Conservation (phyloP, 2,888 invertebrate genomes). For the Ochlodes sylvanus region DNA sequence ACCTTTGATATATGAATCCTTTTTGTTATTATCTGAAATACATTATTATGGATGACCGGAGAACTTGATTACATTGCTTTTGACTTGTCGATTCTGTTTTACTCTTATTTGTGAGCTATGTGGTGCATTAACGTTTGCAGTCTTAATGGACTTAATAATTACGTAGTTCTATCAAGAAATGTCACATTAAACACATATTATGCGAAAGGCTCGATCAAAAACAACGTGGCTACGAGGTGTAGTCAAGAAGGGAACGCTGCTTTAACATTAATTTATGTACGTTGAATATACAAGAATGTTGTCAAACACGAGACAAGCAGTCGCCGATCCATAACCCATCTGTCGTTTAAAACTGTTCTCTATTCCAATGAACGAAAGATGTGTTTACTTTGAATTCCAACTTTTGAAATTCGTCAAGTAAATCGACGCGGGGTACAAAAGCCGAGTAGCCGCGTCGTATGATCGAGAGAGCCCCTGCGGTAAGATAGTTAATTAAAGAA, state of each 20-base stretch:
- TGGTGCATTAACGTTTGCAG: constrained; percentile 6
- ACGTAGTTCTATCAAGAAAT: background rate
- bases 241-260: constrained; percentile 1
- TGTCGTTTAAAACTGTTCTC: constrained; percentile 41
- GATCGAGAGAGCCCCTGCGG: constrained; percentile 79
- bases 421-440: constrained; percentile 62
- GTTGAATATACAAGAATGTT: constrained; percentile 53
- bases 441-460: constrained; percentile 78
- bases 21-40: constrained; percentile 71
- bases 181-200: background rate
- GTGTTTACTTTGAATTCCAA: constrained; percentile 48
- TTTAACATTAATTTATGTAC: constrained; percentile 44
- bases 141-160: constrained; percentile 4
- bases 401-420: constrained; percentile 56
- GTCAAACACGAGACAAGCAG: constrained; percentile 76
- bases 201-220: background rate
- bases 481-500: constrained; percentile 83
- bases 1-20: constrained; percentile 77
- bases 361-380: constrained; percentile 54
- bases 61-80: constrained; percentile 62
- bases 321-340: constrained; percentile 57
- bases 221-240: constrained; percentile 1
- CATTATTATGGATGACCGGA: constrained; percentile 64
- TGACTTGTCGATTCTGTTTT: constrained; percentile 49
- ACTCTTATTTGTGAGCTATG: constrained; percentile 42